phyloP scores from a whole-genome alignment of 2,888 invertebrate species.

The Coenonympha glycerion region DNA sequence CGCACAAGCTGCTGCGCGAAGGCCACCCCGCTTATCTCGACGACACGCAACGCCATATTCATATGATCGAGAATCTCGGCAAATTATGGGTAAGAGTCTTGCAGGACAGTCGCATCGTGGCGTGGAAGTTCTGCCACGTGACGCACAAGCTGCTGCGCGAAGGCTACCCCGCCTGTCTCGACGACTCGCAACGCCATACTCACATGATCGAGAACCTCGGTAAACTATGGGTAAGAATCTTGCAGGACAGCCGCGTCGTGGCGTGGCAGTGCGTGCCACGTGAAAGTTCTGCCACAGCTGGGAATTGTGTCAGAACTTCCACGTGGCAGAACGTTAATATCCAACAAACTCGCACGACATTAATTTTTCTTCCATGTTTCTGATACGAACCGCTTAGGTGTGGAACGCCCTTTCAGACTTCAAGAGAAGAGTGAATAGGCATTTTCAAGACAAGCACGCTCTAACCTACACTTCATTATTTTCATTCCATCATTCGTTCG shows the following conservation, averaged over 20 bases:
- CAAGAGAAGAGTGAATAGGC: too few relatives aligned
- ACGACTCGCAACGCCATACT: slow-evolving; percentile 88
- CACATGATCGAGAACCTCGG: slow-evolving; percentile 89
- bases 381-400: too few relatives aligned
- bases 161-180: slow-evolving; percentile 91
- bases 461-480: too few relatives aligned
- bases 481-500: too few relatives aligned
- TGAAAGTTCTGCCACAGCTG: too few relatives aligned
- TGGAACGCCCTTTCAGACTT: too few relatives aligned
- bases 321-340: too few relatives aligned
- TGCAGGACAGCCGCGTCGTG: slow-evolving; percentile 95
- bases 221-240: slow-evolving; percentile 93
- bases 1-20: slow-evolving; percentile 96
- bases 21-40: slow-evolving; percentile 92
- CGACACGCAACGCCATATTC: slow-evolving; percentile 88
- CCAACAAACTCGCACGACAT: too few relatives aligned
- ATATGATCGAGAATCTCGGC: slow-evolving; percentile 89
- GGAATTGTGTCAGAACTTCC: too few relatives aligned
- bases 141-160: slow-evolving; percentile 96
- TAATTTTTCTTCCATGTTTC: too few relatives aligned
- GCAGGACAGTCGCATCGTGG: slow-evolving; percentile 95
- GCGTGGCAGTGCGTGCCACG: slow-evolving; percentile 99
- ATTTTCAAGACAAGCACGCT: too few relatives aligned
- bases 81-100: slow-evolving; percentile 96
- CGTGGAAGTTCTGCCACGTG: slow-evolving; percentile 99